A percentile compares a stretch with the other conserved stretches of the same genome.
These are phyloP conservation scores for Acanthurus leucopareius DNA, from an alignment of 2,797 vertebrate species.

Conservation along the genomic window DNA sequence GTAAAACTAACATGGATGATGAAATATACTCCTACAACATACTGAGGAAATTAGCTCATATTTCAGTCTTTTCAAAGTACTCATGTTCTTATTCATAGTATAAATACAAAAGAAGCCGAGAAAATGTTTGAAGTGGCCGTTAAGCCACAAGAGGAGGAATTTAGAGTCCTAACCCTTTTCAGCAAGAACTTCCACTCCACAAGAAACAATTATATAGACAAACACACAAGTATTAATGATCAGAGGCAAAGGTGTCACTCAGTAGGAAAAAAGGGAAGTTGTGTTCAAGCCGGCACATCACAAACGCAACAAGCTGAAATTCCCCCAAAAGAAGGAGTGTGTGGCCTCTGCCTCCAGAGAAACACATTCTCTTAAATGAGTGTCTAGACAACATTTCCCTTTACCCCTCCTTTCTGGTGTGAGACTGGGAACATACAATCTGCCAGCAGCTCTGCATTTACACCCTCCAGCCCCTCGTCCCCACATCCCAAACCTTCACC, in stretches of 20 bases:
- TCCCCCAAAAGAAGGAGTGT: background rate
- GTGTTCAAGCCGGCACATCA: background rate
- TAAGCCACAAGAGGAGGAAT: background rate
- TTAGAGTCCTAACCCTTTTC: background rate
- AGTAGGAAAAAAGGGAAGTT: constrained; percentile 4
- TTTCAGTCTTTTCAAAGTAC: background rate
- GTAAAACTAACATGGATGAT: background rate
- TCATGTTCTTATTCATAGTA: background rate
- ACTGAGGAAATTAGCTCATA: no score
- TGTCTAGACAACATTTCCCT: constrained; percentile 52
- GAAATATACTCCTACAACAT: background rate
- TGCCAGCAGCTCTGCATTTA: constrained; percentile 81
- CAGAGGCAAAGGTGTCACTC: constrained; percentile 6
- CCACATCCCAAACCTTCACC: constrained; percentile 49
- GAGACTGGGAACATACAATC: constrained; percentile 74
- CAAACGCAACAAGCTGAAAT: constrained; percentile 10
- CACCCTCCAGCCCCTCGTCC: constrained; percentile 61
- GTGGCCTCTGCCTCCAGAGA: constrained; percentile 5
- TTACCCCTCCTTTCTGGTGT: constrained; percentile 64
- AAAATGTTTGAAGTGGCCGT: background rate
- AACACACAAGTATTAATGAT: background rate
- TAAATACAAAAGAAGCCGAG: background rate
- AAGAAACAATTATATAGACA: background rate
- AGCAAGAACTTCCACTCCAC: background rate
- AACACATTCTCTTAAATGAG: constrained; percentile 19